Percentiles rank a stretch among this genome's conserved stretches.
These are phyloP conservation scores for Bombus breviceps DNA, from an alignment of 1,140 invertebrate genomes.

Conservation along the genomic window DNA sequence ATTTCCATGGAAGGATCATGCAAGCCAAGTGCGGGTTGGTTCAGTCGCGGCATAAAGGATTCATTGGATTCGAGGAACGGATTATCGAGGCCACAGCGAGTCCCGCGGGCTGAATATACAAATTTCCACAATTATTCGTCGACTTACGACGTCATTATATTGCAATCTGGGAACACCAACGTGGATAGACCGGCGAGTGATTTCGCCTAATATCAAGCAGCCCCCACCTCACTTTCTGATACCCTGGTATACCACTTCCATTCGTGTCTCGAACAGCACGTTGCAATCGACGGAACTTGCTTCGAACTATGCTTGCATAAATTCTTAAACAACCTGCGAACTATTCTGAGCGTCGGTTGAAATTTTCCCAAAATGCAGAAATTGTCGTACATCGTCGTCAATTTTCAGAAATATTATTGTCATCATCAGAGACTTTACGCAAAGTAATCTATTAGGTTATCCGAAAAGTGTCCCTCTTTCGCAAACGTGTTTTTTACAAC, in stretches of 20 bases:
- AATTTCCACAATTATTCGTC: constrained; percentile 58
- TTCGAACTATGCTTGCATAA: constrained; percentile 16
- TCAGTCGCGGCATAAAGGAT: constrained; percentile 18
- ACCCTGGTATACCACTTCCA: neutral
- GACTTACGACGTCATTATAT: constrained; percentile 66
- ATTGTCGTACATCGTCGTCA: too few relatives aligned
- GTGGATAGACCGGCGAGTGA: constrained; percentile 40
- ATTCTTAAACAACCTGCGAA: constrained; percentile 25
- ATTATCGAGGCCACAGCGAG: constrained; percentile 39
- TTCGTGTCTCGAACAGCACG: neutral
- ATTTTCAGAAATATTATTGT: too few relatives aligned
- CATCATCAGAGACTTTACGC: too few relatives aligned
- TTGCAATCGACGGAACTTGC: constrained; percentile 25
- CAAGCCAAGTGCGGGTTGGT: neutral
- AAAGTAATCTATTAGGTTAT: too few relatives aligned
- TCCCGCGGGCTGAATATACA: constrained; percentile 45
- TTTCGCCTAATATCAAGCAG: constrained; percentile 54
- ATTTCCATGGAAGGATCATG: neutral
- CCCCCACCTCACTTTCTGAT: constrained; percentile 55
- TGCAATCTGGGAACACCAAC: constrained; percentile 59
- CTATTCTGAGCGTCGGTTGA: neutral
- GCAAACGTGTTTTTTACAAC: too few relatives aligned
- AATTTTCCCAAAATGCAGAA: neutral
- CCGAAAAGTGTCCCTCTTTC: too few relatives aligned
- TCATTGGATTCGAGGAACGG: constrained; percentile 31